Evolutionary conservation across 2,797 vertebrate species (phyloP).

Genomic region (Podargus strigoides): DNA sequence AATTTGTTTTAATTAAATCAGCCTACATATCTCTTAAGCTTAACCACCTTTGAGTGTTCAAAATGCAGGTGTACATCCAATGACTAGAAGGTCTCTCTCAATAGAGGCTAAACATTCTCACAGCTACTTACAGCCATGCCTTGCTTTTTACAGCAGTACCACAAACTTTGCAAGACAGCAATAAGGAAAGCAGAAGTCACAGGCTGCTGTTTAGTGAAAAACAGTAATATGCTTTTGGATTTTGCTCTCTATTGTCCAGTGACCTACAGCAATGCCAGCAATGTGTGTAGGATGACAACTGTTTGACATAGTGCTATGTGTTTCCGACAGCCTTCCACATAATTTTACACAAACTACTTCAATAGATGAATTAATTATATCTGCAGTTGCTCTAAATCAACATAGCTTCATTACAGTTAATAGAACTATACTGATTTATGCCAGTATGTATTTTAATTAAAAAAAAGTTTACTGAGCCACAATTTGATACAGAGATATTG

Average conservation of each 20-base stretch:
- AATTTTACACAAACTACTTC: not conserved
- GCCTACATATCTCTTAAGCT: not conserved
- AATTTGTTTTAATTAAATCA: not conserved
- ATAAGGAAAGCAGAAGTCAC: not conserved
- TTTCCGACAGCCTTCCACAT: not conserved
- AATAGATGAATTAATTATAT: not conserved
- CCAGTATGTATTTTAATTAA: not conserved
- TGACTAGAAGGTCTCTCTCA: not conserved
- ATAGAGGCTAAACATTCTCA: not conserved
- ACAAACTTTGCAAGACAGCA: not conserved
- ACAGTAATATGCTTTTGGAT: not conserved
- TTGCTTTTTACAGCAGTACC: not conserved
- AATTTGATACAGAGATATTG: not conserved
- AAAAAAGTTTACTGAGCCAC: not conserved
- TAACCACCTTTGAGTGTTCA: not conserved
- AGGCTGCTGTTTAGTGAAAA: not conserved
- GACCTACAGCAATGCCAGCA: not conserved
- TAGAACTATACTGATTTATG: not conserved
- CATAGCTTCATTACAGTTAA: not conserved
- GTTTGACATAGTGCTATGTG: not conserved
- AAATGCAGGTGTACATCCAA: not conserved
- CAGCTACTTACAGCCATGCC: not conserved
- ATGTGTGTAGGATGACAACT: not conserved
- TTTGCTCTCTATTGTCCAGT: not conserved
- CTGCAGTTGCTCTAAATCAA: constrained; percentile 6